Conservation (phyloP, 2,113 vertebrate species). For the Thomomys bottae region DNA sequence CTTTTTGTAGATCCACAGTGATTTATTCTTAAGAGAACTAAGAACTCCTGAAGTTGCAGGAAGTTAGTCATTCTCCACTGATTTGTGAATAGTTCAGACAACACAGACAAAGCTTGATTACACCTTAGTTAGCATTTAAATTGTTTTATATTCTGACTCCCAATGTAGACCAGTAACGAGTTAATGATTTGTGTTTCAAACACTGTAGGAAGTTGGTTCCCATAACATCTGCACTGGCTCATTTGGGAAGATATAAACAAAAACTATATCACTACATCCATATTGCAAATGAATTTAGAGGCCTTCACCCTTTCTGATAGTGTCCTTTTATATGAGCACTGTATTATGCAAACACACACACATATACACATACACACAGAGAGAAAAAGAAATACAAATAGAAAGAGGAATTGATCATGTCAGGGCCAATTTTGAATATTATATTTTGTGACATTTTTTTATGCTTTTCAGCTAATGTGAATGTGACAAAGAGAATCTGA, state of each 20-base stretch:
- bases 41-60: neutral
- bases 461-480: slow-evolving; percentile 20
- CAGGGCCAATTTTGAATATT: neutral
- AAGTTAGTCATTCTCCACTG: slow-evolving; percentile 42
- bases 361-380: neutral
- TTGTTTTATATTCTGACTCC: slow-evolving; percentile 60
- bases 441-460: slow-evolving; percentile 52
- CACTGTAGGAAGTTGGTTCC: slow-evolving; percentile 60
- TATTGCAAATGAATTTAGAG: slow-evolving; percentile 23
- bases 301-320: neutral
- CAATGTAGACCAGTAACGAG: slow-evolving; percentile 56
- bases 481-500: slow-evolving; percentile 46
- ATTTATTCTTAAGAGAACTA: slow-evolving; percentile 43
- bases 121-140: slow-evolving; percentile 57
- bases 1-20: neutral
- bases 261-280: slow-evolving; percentile 47
- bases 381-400: neutral
- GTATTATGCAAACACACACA: neutral
- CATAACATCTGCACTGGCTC: slow-evolving; percentile 55
- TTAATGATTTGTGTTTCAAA: slow-evolving; percentile 76
- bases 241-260: slow-evolving; percentile 59
- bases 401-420: neutral
- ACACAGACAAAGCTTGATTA: slow-evolving; percentile 21
- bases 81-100: slow-evolving; percentile 42
- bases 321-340: neutral